These are phyloP conservation scores for Asobara japonica DNA, from an alignment of 1,140 invertebrate species.

Conservation along the genomic window DNA sequence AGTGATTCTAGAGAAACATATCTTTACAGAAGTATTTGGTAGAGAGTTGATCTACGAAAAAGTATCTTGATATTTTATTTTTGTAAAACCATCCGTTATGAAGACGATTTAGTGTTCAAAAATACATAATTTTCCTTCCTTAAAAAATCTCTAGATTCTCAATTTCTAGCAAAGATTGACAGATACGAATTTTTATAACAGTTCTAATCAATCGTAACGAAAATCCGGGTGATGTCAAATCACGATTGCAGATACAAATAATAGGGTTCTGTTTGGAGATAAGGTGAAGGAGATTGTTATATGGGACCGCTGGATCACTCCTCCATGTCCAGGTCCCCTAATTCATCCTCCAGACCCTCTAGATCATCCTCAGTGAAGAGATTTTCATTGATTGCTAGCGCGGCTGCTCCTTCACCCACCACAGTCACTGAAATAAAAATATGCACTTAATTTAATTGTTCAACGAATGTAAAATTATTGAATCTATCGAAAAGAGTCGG, in stretches of 20 bases:
- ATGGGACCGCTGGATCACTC: conserved; percentile 64
- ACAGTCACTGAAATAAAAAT: conserved; percentile 45
- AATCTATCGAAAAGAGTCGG: too few species aligned
- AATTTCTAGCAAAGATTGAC: background rate
- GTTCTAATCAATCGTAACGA: background rate
- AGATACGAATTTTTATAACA: background rate
- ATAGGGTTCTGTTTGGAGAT: conserved; percentile 26
- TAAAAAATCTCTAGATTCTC: too few species aligned
- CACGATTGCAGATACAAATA: conserved; percentile 16
- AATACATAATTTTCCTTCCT: too few species aligned
- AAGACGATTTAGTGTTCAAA: too few species aligned
- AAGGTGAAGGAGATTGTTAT: conserved; percentile 39
- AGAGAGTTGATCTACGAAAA: too few species aligned
- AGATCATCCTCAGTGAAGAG: conserved; percentile 91
- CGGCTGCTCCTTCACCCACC: conserved; percentile 66
- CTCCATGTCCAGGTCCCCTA: conserved; percentile 78
- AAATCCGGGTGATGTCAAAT: background rate
- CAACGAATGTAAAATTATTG: conserved; percentile 21
- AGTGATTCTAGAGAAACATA: too few species aligned
- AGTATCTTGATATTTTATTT: too few species aligned
- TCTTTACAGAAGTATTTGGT: too few species aligned
- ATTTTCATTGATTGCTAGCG: conserved; percentile 91
- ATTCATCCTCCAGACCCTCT: conserved; percentile 84
- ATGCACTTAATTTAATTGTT: conserved; percentile 14
- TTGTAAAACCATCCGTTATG: too few species aligned